Base-by-base conservation (phyloP, 2,113 vertebrate genomes). In the Cynopterus brachyotis region DNA sequence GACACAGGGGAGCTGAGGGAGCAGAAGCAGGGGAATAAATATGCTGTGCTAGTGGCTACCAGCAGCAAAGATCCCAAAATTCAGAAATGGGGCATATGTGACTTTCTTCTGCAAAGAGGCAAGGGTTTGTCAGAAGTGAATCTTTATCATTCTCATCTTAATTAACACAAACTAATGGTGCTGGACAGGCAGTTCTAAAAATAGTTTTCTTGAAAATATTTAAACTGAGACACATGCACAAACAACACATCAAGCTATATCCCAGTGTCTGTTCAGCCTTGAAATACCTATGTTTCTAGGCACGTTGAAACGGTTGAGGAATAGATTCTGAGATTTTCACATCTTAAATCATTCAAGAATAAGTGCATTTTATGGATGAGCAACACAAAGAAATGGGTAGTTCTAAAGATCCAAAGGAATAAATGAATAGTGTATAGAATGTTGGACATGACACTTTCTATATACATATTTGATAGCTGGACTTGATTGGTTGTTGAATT, bases 101-200 rank as follows among this genome's bases (percentile, higher is more conserved):
- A 60, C 70, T 81, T 73, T 47, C 42, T 79, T 89, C 79, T 78
- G 53, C 2, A 37, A 89, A 89, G 66, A 72, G 70, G 45, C 76
- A 57, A 83, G 37, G 40, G 55, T 89, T 62, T 87, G n/a, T 59
- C 79, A 92, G 84, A 94, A 88, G 91, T 1, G 26, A 85, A 53
- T 53, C 66, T 28, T 75, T 50, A 40, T 67, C 47, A 2, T 76
- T 53, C 40, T 94, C 67, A 55, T 89, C 91, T 92, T 95, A 94
- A 96, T 93, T 76, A 96, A 66, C 3, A 4, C 26, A 81, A 84
- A 82, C 81, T 83, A 94, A 89, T 24, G 37, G 47, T 66, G 16
- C 81, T 88, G 66, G 94, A 24, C 57, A 81, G 26, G 60, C 37
- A 55, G 4, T 30, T 82, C 90, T 87, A 86, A 95, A 96, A 82